Conservation (phyloP, 2,888 invertebrate genomes). For the Agrotis ipsilon region DNA sequence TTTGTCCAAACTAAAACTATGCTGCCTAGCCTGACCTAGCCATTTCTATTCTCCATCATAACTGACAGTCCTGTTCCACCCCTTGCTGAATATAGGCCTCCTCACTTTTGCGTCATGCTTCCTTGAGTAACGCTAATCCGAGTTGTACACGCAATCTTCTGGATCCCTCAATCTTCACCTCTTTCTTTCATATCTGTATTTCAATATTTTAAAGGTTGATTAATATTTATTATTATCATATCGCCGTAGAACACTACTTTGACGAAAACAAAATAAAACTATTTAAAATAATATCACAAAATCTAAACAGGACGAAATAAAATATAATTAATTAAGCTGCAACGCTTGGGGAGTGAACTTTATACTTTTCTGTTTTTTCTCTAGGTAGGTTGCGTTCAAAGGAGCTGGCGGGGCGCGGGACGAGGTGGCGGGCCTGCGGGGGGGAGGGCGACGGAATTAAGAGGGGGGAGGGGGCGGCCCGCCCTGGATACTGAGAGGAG, state of each 20-base stretch:
- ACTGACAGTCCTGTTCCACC: too few relatives aligned
- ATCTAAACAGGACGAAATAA: conserved; percentile 15
- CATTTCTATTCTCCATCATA: too few relatives aligned
- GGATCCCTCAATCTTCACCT: too few relatives aligned
- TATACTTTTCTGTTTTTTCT: conserved; percentile 91
- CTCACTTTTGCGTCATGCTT: too few relatives aligned
- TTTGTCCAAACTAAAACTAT: too few relatives aligned
- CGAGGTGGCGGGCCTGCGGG: conserved; percentile 74
- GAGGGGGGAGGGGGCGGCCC: conserved; percentile 86
- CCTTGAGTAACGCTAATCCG: too few relatives aligned
- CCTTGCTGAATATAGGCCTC: too few relatives aligned
- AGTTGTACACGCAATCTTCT: too few relatives aligned
- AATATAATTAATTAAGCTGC: conserved; percentile 86
- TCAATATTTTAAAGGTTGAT: too few relatives aligned
- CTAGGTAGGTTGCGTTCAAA: conserved; percentile 91
- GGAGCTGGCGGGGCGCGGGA: conserved; percentile 86
- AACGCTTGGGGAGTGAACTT: conserved; percentile 84
- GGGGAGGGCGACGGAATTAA: conserved; percentile 85
- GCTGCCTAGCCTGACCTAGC: too few relatives aligned
- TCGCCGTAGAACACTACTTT: not conserved
- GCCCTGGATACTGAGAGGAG: conserved; percentile 92
- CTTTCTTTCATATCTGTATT: too few relatives aligned
- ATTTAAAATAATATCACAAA: conserved; percentile 22
- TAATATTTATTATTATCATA: not conserved
- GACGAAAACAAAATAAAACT: not conserved